Evolutionary conservation across 2,888 invertebrate genomes (phyloP), one percentile per base, ranked within the genome.

Genomic region (Dermolepida albohirtum): DNA sequence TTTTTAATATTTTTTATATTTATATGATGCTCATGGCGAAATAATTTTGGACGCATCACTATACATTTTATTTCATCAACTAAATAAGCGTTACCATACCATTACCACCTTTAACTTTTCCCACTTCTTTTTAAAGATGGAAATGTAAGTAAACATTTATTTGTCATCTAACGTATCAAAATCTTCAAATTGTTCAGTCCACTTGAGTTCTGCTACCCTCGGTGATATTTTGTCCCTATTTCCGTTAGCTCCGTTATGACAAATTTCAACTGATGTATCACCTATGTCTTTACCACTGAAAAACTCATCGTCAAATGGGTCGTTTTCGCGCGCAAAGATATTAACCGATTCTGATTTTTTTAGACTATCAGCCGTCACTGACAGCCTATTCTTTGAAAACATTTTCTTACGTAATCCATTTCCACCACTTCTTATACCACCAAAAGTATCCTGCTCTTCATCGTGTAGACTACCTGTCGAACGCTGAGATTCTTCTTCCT

Each of bases 281-380:
- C 65, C 64, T 10, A 39, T 57, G 69, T 69, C 66, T 41, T 52
- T 81, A 16, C 76, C 77, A 64, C 79, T 90, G 79, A 96, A 96
- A 83, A 95, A 95, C 74, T 94, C 94, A 64, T 93, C 93, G 74
- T 94, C 95, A 78, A 96, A 96, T 1, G 96, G 96, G 84, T 96
- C 95, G 51, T 88, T 89, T 78, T 94, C 94, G 59, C 93, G 87
- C 4, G 91, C 91, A 84, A 96, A 96, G 76, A 96, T 96, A 82
- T 95, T 95, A 7, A 95, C 91, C 2, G 95, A 95, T 79, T 95
- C 95, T 0, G 95, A 95, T 82, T 95, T 95, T 78, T 92, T 92
- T 54, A 94, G 89, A 70, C 90, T 89, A 40, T 74, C 72, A 43
- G 77, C 71, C 51, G 64, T 75, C 29, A 69, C 74, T 2, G 76